Evolutionary conservation across 2,888 invertebrate genomes (phyloP), one percentile per base, ranked within the genome.

Genomic region (Agelastica alni): DNA sequence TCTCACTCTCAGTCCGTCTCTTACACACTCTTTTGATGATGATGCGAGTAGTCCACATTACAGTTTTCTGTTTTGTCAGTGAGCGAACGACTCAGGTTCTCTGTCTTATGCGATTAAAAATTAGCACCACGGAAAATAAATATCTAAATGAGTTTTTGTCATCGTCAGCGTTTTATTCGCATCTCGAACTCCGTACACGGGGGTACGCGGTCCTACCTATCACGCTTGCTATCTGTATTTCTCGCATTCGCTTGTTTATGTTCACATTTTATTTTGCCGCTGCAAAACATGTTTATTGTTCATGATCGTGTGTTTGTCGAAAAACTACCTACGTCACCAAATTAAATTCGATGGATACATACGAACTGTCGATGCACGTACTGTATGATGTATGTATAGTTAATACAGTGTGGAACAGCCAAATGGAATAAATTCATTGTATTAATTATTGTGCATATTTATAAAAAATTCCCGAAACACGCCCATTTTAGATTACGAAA

Each of bases 1-100:
- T n/a, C n/a, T n/a, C n/a, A n/a, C n/a, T n/a, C n/a, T n/a, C n/a
- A n/a, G n/a, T n/a, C n/a, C n/a, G n/a, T n/a, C n/a, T n/a, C n/a
- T n/a, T n/a, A n/a, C n/a, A n/a, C n/a, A n/a, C n/a, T n/a, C 60
- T 58, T 59, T 51, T 36, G 37, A 37, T 48, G 61, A 58, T 55
- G 49, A 56, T n/a, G n/a, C n/a, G n/a, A n/a, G n/a, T n/a, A 53
- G 53, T 52, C 52, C 52, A 45, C 54, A 54, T 61, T 58, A 61
- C 58, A 58, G 60, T 56, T 61, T 60, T 61, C 60, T 61, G 58
- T 56, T 58, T 54, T 58, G 37, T 18, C 37, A 18, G 53, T 39
- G 48, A 44, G 55, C 37, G 26, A 51, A 22, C 43, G 53, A n/a
- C n/a, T n/a, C n/a, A n/a, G n/a, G n/a, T n/a, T n/a, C n/a, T n/a